Evolutionary conservation across 2,797 vertebrate species (phyloP).

Genomic region (Acridotheres tristis): DNA sequence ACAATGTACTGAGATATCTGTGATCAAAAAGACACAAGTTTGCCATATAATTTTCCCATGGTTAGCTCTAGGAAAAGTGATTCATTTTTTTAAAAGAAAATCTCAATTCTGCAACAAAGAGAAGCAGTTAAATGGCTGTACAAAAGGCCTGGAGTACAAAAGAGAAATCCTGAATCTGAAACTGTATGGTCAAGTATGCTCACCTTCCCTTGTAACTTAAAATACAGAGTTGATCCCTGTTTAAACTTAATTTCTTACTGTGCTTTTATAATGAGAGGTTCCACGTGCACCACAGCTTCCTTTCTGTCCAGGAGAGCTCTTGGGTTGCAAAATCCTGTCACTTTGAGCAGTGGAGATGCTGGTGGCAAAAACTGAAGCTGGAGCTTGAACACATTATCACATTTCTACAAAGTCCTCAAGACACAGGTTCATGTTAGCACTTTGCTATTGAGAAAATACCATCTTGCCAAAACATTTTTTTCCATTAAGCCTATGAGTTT

Average conservation of each 20-base stretch:
- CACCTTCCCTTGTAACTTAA: background rate
- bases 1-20: background rate
- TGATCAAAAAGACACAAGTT: background rate
- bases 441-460: background rate
- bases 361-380: background rate
- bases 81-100: background rate
- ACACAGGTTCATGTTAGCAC: background rate
- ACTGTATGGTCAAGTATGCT: background rate
- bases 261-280: background rate
- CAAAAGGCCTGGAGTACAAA: background rate
- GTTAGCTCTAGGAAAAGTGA: background rate
- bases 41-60: background rate
- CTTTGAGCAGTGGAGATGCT: background rate
- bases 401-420: background rate
- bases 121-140: background rate
- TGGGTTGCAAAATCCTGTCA: background rate
- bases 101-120: background rate
- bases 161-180: background rate
- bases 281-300: background rate
- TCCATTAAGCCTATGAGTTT: background rate
- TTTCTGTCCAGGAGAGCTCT: background rate
- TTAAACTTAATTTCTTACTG: background rate
- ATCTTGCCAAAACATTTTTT: background rate
- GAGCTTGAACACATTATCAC: background rate
- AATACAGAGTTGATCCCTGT: background rate